phyloP scores from a whole-genome alignment of 1,140 invertebrate species.

The Samia ricini region DNA sequence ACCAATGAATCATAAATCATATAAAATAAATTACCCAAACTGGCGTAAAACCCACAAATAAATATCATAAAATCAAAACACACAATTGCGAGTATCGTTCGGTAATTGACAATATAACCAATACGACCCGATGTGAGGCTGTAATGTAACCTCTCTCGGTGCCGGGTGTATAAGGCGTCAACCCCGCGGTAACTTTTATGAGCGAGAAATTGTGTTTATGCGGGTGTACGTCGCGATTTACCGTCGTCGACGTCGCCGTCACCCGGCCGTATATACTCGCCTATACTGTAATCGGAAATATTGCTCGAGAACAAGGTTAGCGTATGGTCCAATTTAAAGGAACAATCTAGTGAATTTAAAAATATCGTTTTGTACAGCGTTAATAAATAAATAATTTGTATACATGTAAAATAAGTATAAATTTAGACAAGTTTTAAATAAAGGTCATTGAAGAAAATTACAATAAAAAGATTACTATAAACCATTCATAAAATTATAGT shows the following conservation, averaged over 20 bases:
- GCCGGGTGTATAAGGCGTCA: not conserved
- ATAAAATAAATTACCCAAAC: not conserved
- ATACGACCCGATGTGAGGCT: not conserved
- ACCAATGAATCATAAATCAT: not conserved
- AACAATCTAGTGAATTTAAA: conserved; percentile 13
- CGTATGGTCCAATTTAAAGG: conserved; percentile 14
- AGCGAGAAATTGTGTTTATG: conserved; percentile 72
- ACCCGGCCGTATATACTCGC: conserved; percentile 12
- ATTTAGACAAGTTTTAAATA: too few relatives aligned
- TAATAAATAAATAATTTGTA: too few relatives aligned
- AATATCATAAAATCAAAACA: conserved; percentile 30
- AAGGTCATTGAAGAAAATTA: too few relatives aligned
- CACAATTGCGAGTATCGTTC: conserved; percentile 7
- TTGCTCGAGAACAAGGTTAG: conserved; percentile 59
- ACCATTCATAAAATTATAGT: too few relatives aligned
- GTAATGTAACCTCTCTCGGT: not conserved
- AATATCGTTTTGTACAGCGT: too few relatives aligned
- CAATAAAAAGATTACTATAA: too few relatives aligned
- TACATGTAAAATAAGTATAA: too few relatives aligned
- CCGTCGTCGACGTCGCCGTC: conserved; percentile 30
- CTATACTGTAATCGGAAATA: conserved; percentile 71
- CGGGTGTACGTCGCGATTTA: conserved; percentile 59
- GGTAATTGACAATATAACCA: conserved; percentile 5
- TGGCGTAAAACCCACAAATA: conserved; percentile 17
- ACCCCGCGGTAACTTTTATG: conserved; percentile 67